phyloP scores from a whole-genome alignment of 2,113 vertebrate genomes.

The Pygoscelis adeliae region DNA sequence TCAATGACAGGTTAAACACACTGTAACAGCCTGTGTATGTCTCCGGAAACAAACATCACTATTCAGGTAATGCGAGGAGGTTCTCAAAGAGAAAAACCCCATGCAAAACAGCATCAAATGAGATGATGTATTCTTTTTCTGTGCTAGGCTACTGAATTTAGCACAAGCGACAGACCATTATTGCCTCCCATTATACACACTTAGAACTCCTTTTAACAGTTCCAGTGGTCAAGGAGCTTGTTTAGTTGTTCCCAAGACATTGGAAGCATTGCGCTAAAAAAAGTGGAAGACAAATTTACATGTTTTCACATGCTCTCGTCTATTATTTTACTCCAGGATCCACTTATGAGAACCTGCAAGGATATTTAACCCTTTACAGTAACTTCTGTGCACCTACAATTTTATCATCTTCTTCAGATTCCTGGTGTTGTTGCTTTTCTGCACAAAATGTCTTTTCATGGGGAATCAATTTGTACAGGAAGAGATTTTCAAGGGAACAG shows the following conservation, averaged over 20 bases:
- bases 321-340: not conserved
- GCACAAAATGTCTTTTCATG: not conserved
- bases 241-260: not conserved
- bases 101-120: not conserved
- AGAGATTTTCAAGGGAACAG: constrained; percentile 15
- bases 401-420: not conserved
- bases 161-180: not conserved
- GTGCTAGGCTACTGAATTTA: not conserved
- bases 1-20: not conserved
- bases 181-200: not conserved
- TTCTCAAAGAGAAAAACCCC: not conserved
- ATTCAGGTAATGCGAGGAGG: not conserved
- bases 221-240: not conserved
- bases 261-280: not conserved
- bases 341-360: not conserved
- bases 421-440: not conserved
- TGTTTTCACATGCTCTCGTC: not conserved
- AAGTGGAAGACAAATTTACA: not conserved
- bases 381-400: not conserved
- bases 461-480: not conserved
- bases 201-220: not conserved
- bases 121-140: not conserved
- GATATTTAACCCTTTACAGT: not conserved
- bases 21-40: not conserved
- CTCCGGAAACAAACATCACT: not conserved